Evolutionary conservation across 2,113 vertebrate genomes (phyloP), one percentile per base, ranked within the genome.

Genomic region (Bostrychus sinensis): DNA sequence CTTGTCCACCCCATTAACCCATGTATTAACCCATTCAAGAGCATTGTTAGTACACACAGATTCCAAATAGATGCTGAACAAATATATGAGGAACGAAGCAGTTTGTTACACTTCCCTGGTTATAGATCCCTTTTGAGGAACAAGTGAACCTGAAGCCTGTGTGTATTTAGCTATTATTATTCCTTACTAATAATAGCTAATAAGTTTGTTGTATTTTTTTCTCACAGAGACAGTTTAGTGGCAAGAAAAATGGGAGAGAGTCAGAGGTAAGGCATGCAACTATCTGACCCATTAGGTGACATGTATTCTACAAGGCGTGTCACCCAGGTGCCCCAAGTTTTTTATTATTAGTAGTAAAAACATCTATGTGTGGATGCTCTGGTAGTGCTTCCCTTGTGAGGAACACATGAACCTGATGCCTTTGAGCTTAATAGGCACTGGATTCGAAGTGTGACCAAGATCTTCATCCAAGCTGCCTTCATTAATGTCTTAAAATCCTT

Each of bases 1-100:
- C 72, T 54, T 32, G 67, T 85, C 71, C 60, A 75, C 78, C 71
- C 83, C 73, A 85, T 83, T 85, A 80, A 80, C 78, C 30, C 43
- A 45, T 46, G 54, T 64, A 69, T 75, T 83, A 81, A 86, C 73
- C 82, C 60, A 2, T 68, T 39, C 58, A 68, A 73, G 61, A 62
- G 60, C 55, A 51, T 67, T 75, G 78, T 76, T 70, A 51, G 69
- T 59, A 59, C 54, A 72, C 69, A 62, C 39, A 42, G 13, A 55
- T 41, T 54, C 41, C 70, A 70, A 65, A 59, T 16, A 80, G 70
- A 62, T 30, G 17, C n/a, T 8, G 30, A 26, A 7, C 37, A 26
- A 64, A 26, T 60, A 22, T 36, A 43, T 19, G 1, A 42, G 42
- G 11, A 43, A 41, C 34, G 41, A 48, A 68, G 41, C 7, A 8